Conservation (phyloP, 2,888 invertebrate genomes). For the Galerucella calmariensis region DNA sequence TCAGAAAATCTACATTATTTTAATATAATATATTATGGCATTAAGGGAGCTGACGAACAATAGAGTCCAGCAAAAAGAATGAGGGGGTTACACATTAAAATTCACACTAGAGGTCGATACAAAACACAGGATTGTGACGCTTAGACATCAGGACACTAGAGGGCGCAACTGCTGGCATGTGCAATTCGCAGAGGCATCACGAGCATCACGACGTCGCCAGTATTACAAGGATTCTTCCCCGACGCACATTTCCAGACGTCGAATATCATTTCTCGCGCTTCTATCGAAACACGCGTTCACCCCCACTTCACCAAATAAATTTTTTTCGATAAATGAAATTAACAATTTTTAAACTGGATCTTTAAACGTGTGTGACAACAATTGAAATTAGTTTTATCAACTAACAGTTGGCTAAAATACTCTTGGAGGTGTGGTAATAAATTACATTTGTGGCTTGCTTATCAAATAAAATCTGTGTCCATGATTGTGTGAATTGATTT, state of each 20-base stretch:
- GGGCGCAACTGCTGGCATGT: slow-evolving; percentile 51
- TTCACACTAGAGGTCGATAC: slow-evolving; percentile 49
- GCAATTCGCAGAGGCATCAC: slow-evolving; percentile 43
- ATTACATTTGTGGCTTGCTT: slow-evolving; percentile 16
- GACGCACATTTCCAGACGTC: slow-evolving; percentile 36
- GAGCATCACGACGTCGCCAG: slow-evolving; percentile 55
- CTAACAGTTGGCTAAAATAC: slow-evolving; percentile 17
- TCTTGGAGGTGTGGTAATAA: slow-evolving; percentile 34
- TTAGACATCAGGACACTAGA: slow-evolving; percentile 48
- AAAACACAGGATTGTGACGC: slow-evolving; percentile 44
- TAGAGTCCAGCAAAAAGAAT: slow-evolving; percentile 31
- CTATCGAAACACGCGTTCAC: slow-evolving; percentile 47
- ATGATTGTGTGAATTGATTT: slow-evolving; percentile 45
- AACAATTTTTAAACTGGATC: slow-evolving; percentile 11
- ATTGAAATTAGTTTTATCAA: slow-evolving; percentile 1
- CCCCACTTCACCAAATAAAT: slow-evolving; percentile 28
- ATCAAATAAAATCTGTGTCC: slow-evolving; percentile 26
- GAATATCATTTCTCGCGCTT: slow-evolving; percentile 30
- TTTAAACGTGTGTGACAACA: slow-evolving; percentile 9
- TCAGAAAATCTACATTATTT: slow-evolving; percentile 20
- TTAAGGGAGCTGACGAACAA: slow-evolving; percentile 23
- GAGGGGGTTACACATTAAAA: slow-evolving; percentile 37
- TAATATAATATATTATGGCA: slow-evolving; percentile 15
- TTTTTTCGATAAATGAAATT: slow-evolving; percentile 18
- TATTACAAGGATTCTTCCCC: slow-evolving; percentile 51